Evolutionary conservation across 2,888 invertebrate species (phyloP).

Genomic region (Phyllotreta cruciferae): DNA sequence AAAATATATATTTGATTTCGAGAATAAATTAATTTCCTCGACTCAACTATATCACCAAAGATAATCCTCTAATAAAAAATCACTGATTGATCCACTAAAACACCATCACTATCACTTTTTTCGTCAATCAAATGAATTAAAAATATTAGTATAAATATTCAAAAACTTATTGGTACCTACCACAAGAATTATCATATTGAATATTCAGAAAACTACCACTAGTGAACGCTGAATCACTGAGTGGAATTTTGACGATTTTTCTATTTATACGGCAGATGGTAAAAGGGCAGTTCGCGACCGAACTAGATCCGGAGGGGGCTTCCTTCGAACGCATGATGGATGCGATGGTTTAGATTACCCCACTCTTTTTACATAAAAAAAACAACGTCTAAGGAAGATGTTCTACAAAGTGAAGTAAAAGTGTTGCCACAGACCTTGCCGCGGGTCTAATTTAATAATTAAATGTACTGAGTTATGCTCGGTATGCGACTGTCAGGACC

Average conservation of each 20-base stretch:
- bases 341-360: conserved; percentile 24
- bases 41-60: too few species aligned
- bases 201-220: conserved; percentile 36
- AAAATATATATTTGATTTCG: too few species aligned
- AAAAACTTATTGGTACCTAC: conserved; percentile 42
- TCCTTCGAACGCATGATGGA: conserved; percentile 8
- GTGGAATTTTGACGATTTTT: conserved; percentile 29
- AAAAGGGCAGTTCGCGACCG: conserved; percentile 38
- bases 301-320: conserved; percentile 18
- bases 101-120: conserved; percentile 34
- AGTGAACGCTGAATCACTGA: conserved; percentile 40
- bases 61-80: background rate
- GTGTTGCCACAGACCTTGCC: conserved; percentile 33
- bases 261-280: conserved; percentile 40
- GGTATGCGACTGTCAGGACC: conserved; percentile 18
- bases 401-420: conserved; percentile 34
- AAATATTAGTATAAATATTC: conserved; percentile 21
- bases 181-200: conserved; percentile 49
- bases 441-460: conserved; percentile 22
- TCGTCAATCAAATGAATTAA: conserved; percentile 6
- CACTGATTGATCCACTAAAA: conserved; percentile 18
- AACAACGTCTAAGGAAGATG: conserved; percentile 27
- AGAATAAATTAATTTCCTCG: too few species aligned
- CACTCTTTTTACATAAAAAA: conserved; percentile 26
- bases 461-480: conserved; percentile 8